Evolutionary conservation across 2,113 vertebrate genomes (phyloP).

Genomic region (Corythornis cristatus): DNA sequence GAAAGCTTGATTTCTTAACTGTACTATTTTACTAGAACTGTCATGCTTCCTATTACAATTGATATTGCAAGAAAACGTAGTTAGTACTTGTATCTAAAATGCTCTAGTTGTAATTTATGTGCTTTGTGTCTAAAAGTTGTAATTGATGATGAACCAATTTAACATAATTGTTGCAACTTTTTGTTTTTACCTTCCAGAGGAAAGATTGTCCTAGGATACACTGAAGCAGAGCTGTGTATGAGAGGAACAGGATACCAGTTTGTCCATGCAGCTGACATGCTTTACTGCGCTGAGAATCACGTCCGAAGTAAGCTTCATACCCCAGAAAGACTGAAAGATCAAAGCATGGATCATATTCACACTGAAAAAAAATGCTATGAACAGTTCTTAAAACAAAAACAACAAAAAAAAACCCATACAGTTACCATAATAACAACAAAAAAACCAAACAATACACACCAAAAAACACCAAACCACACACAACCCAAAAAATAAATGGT

Average conservation of each 20-base stretch:
- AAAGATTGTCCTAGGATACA: slow-evolving; percentile 84
- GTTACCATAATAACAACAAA: no score
- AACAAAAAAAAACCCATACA: neutral
- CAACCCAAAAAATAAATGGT: neutral
- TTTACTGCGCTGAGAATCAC: slow-evolving; percentile 87
- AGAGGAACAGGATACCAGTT: slow-evolving; percentile 88
- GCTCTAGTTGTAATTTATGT: neutral
- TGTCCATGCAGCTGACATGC: slow-evolving; percentile 88
- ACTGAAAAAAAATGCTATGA: neutral
- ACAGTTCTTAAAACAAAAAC: neutral
- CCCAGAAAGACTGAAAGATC: neutral
- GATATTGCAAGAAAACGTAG: neutral
- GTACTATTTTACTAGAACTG: neutral
- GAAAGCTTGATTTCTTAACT: neutral
- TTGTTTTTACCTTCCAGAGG: slow-evolving; percentile 75
- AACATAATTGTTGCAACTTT: neutral
- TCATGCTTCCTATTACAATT: neutral
- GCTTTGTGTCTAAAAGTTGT: neutral
- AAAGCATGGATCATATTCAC: neutral
- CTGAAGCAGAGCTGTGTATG: slow-evolving; percentile 82
- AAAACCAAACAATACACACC: no score
- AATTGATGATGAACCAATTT: no score
- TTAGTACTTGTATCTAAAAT: neutral
- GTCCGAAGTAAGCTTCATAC: slow-evolving; percentile 81
- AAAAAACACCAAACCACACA: no score